Percentiles rank a stretch among this genome's conserved stretches.
Evolutionary conservation across 2,113 vertebrate genomes (phyloP).

Genomic region (Tenrec ecaudatus): DNA sequence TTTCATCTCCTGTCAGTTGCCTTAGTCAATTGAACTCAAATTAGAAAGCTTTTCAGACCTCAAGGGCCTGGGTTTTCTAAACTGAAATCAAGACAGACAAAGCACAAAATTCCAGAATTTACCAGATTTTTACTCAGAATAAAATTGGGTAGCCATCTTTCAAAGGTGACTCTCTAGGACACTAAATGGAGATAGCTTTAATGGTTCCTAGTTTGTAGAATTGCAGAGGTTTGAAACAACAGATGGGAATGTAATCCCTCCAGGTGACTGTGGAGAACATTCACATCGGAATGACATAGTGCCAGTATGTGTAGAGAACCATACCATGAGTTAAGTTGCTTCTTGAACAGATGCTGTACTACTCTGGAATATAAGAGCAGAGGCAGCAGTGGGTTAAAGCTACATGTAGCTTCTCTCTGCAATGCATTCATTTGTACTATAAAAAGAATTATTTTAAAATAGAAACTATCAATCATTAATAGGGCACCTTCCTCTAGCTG

Average conservation of each 20-base stretch:
- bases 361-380: not conserved
- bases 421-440: not conserved
- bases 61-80: not conserved
- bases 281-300: not conserved
- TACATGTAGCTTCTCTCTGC: not conserved
- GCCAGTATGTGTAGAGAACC: not conserved
- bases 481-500: not conserved
- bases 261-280: fast-evolving
- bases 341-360: not conserved
- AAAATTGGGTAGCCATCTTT: not conserved
- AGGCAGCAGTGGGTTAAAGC: not conserved
- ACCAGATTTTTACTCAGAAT: not conserved
- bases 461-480: not conserved
- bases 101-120: not conserved
- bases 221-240: not conserved
- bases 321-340: not conserved
- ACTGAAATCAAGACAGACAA: not conserved
- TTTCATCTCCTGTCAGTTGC: constrained; percentile 34
- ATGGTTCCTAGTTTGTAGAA: not conserved
- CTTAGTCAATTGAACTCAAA: not conserved
- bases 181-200: not conserved
- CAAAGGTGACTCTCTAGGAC: not conserved
- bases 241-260: not conserved
- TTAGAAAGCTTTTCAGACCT: not conserved
- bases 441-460: not conserved